Evolutionary conservation across 37 sponge, comb jelly and placozoan species (phyloP), one percentile per base, ranked within the genome.

Genomic region (Diacarnus erythraeanus): DNA sequence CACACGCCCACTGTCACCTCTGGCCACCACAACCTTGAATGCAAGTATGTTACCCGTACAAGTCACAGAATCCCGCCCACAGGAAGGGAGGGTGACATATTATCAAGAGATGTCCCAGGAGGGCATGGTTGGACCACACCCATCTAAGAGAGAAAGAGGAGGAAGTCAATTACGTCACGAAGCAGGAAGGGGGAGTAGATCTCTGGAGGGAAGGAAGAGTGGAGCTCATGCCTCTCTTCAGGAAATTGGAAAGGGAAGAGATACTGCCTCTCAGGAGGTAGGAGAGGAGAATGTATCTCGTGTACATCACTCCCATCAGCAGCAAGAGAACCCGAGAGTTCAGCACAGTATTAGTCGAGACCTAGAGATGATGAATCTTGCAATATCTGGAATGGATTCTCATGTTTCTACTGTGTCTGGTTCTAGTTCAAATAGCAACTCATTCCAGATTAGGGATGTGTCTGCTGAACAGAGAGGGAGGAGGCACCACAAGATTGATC

Each of bases 331-430:
- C 8, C 18, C 74, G 1, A 23, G 74, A 18, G 15, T 18, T 51
- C 57, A 74, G 78, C 56, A 64, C 21, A 64, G 78, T 33, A 63
- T 82, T 51, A 63, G 34, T 18, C 82, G 73, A 39, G 82, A 82
- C 42, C 64, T 82, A 1, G 82, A 82, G 34, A 60, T 60, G 74
- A 73, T 82, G 66, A 73, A 72, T n/a, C 73, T 59, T 63, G 82
- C 82, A 35, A 82, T 82, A 20, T 72, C 72, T 31, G 74, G 74
- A 1, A 82, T 82, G 82, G 82, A 82, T 44, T 47, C 74, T 64
- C 70, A 40, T 29, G 33, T 20, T 1, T 56, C n/a, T 8, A 17
- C 72, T 33, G 8, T 9, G 29, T 3, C 8, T 12, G 36, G 37
- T 69, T 36, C 9, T 33, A 63, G 64, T 63, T 25, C n/a, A 23